Evolutionary conservation across 2,888 invertebrate genomes (phyloP), one percentile per base, ranked within the genome.

Genomic region (Eupithecia vulgata): DNA sequence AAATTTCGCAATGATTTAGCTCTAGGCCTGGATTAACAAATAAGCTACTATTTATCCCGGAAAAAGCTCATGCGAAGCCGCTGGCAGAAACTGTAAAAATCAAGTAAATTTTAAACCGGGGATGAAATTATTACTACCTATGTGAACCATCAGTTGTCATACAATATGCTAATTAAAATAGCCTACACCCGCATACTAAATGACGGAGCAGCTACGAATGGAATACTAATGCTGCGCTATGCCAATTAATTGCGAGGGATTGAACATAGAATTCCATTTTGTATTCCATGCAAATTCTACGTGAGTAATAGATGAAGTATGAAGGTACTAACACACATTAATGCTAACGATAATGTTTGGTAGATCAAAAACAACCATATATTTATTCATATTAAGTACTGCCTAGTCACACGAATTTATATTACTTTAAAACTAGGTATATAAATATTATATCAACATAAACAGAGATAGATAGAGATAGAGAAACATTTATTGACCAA

Each of bases 141-240:
- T 73, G 64, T 37, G 40, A 61, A 64, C 61, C 78, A 74, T 76
- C 77, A 78, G 78, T 74, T 72, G 65, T 40, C 70, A 73, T 73
- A 75, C 35, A 21, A 42, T 83, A 82, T 83, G 83, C 81, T 85
- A 87, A 88, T 87, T 87, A 85, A 72, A 25, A 69, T 70, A 48
- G 69, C 74, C 78, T 74, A 62, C 72, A 70, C 42, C 74, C 71
- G 78, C 70, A 78, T 74, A 74, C 68, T 67, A 71, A 74, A 42
- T 67, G 61, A 65, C 40, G 67, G 1, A 34, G 34, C 59, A 65
- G 70, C 70, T 57, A 64, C 78, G 78, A 75, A 81, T 76, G 72
- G 87, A 83, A 86, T 87, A 85, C 84, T 80, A 83, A 88, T 76
- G 66, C 45, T 40, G 40, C 57, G 67, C 64, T 59, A 71, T 71